Evolutionary conservation across 2,888 invertebrate genomes (phyloP), one percentile per base, ranked within the genome.

Genomic region (Tillus elongatus): DNA sequence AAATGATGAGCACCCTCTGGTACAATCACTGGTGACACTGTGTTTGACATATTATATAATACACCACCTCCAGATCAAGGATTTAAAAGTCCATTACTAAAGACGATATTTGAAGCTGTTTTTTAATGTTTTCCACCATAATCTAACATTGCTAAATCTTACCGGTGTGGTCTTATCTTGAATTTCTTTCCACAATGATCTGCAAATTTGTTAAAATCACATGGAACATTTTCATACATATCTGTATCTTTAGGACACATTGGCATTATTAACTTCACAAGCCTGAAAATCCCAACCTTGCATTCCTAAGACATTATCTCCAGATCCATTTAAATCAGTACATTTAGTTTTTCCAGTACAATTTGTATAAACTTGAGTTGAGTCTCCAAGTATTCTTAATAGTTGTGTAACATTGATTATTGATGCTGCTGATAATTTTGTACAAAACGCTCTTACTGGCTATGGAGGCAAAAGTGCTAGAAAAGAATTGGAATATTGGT

Each of bases 191-290:
- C 69, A 62, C 97, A 98, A 0, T 68, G 66, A 1, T 76, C 73
- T 0, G 80, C 66, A 55, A 70, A 85, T 13, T 65, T 51, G 1
- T 75, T 72, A 35, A 80, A 72, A 65, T 88, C 73, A 92, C 92
- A 96, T 0, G 71, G 56, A 0, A 55, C 44, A 1, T 77, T 73
- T 54, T 85, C 84, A 60, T 92, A 93, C 84, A 97, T 91, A 55
- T 89, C 90, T 6, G 73, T 69, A 1, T 70, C 64, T 15, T 51
- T 53, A 2, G 77, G 68, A 63, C 96, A 96, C 71, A 86, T 79
- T 0, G 96, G 96, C 89, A 95, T 92, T 41, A 93, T 82, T 86
- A 97, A n/a, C n/a, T n/a, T n/a, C n/a, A n/a, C n/a, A n/a, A 61
- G 84, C 85, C 74, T 91, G 90, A 59, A 81, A 88, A 44, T 77